Evolutionary conservation across 2,888 invertebrate species (phyloP), one percentile per base, ranked within the genome.

Genomic region (Eupithecia abbreviata): DNA sequence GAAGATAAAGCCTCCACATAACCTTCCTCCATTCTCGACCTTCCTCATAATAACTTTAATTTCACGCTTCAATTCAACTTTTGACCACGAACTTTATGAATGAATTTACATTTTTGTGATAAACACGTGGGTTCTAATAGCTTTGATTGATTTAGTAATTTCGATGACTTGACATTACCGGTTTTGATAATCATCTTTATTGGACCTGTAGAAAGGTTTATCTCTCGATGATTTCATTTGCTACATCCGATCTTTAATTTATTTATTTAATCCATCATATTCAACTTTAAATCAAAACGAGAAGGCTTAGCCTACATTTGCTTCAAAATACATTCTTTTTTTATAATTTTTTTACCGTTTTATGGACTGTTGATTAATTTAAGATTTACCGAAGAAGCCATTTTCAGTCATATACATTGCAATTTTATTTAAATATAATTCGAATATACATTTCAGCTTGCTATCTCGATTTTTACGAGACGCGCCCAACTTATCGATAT

Each of bases 141-240:
- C 72, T 76, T 69, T 82, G 77, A 82, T 80, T 81, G 80, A 77
- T 73, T 79, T 77, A 41, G 65, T 77, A 78, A 80, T 82, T 80
- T 74, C 73, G 73, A 77, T 75, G 77, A 79, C 75, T 79, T 72
- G 73, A 30, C 62, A 76, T 72, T 79, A 81, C 80, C 75, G 73
- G 80, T 80, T 82, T 78, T 41, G 47, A 75, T 76, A 76, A 78
- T 74, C 77, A 81, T 78, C 75, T 77, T 79, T 65, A 67, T 73
- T 68, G 13, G 71, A 75, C 72, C 49, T 74, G 74, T 78, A 79
- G 75, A 78, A 78, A 72, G 51, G 75, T 76, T 75, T 75, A 68
- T 78, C 73, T 78, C 71, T 73, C 66, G 76, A 79, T 81, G 79
- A 81, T 80, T 79, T 79, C 76, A 71, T 78, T 47, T 81, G 65